Evolutionary conservation across 2,888 invertebrate species (phyloP), one percentile per base, ranked within the genome.

Genomic region (Tipula vernalis): DNA sequence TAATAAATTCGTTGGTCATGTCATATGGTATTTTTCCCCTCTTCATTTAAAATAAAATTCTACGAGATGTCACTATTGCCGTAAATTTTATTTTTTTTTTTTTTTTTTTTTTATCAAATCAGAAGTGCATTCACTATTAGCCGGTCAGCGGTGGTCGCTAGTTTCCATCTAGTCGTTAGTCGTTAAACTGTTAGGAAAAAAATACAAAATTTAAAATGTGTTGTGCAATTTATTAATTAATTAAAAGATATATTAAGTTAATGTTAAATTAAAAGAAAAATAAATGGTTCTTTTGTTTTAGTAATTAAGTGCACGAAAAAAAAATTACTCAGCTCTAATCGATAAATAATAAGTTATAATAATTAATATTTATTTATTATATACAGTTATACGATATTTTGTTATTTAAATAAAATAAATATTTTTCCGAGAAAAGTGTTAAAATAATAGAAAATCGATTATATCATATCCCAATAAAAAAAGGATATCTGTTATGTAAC

Each of bases 401-500:
- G 8, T 71, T 71, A 28, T 71, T 71, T 71, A 71, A 71, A n/a
- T 71, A n/a, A 71, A 71, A 28, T 71, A 28, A 28, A 71, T 51
- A 51, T 18, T 71, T 71, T 6, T 18, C 28, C 71, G 71, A 71
- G 71, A 71, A 51, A 51, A 71, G 71, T 71, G 71, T 28, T 71
- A 28, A 51, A 51, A 71, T 71, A 71, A 28, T 28, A 6, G 28
- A 18, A 57, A 71, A 71, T 71, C 71, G 71, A 71, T 71, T 71
- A 71, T 71, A 71, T 28, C 71, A 71, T 71, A 71, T 71, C 71
- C 71, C 12, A 71, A 71, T 28, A 28, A 71, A 71, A 51, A 28
- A 71, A 71, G 71, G 71, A 71, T 71, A 71, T 71, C 71, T 71
- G 71, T 71, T 71, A 71, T 71, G 71, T 71, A 71, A 71, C 71